These are phyloP conservation scores for Psylliodes chrysocephalus DNA, from an alignment of 2,888 invertebrate species.

Conservation along the genomic window DNA sequence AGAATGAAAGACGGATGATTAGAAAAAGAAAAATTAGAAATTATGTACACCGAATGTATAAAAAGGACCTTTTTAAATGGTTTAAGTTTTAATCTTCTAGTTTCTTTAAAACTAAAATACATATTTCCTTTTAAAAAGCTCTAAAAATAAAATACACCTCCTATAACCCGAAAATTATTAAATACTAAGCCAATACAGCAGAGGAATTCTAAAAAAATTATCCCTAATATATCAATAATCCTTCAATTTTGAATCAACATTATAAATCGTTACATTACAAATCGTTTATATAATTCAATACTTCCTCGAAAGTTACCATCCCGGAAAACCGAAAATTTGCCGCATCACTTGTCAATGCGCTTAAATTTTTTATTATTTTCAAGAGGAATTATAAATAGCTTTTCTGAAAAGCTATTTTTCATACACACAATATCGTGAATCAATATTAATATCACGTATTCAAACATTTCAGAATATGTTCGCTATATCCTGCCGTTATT, in stretches of 20 bases:
- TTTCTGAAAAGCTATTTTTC: constrained; percentile 31
- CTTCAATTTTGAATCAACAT: constrained; percentile 6
- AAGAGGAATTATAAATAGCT: constrained; percentile 25
- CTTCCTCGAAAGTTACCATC: not conserved
- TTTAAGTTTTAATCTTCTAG: too few species aligned
- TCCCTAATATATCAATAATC: not conserved
- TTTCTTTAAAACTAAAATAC: too few species aligned
- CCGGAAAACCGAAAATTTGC: constrained; percentile 20
- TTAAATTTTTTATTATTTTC: constrained; percentile 24
- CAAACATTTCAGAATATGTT: constrained; percentile 21
- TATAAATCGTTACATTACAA: constrained; percentile 4
- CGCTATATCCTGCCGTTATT: constrained; percentile 14
- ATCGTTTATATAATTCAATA: constrained; percentile 12
- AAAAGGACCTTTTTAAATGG: too few species aligned
- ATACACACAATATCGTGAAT: constrained; percentile 26
- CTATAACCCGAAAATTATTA: too few species aligned
- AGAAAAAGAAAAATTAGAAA: too few species aligned
- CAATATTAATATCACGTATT: constrained; percentile 32
- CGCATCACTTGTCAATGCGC: constrained; percentile 22
- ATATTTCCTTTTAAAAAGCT: too few species aligned
- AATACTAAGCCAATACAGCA: too few species aligned
- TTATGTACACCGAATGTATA: too few species aligned
- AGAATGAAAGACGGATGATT: too few species aligned
- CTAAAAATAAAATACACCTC: too few species aligned
- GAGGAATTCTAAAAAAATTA: too few species aligned